A percentile compares a stretch with the other conserved stretches of the same genome.
phyloP scores from a whole-genome alignment of 2,113 vertebrate species.

The Bucco capensis region DNA sequence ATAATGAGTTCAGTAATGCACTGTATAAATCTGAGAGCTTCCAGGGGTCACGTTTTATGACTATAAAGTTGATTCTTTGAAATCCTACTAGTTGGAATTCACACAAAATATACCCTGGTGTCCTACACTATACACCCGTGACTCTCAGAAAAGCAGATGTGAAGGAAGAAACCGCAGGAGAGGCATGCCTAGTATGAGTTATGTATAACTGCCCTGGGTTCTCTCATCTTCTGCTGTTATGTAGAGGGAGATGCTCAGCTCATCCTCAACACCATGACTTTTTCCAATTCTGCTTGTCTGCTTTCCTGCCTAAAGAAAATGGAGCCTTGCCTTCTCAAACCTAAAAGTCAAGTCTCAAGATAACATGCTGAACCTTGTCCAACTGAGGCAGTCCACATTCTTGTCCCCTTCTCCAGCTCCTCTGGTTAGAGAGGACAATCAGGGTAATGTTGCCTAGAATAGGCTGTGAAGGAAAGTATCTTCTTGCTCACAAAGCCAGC shows the following conservation, averaged over 20 bases:
- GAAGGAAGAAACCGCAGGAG: background rate
- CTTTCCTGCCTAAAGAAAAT: background rate
- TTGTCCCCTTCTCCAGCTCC: background rate
- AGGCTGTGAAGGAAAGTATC: background rate
- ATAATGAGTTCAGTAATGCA: background rate
- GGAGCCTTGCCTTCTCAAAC: background rate
- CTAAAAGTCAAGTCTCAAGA: background rate
- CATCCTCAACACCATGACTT: rapidly evolving
- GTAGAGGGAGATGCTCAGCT: background rate
- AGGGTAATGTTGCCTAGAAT: background rate
- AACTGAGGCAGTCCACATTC: background rate
- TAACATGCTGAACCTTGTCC: background rate
- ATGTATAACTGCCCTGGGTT: background rate
- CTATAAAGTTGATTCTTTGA: background rate
- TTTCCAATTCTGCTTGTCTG: background rate
- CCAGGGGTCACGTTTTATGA: background rate
- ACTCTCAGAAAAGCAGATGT: background rate
- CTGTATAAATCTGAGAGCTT: background rate
- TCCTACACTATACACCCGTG: background rate
- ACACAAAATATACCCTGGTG: background rate
- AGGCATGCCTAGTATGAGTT: rapidly evolving
- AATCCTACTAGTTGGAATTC: background rate
- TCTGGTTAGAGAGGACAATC: background rate
- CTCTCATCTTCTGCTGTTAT: background rate
- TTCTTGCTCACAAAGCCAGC: background rate